Evolutionary conservation across 2,797 vertebrate species (phyloP).

Genomic region (Macrochelys suwanniensis): DNA sequence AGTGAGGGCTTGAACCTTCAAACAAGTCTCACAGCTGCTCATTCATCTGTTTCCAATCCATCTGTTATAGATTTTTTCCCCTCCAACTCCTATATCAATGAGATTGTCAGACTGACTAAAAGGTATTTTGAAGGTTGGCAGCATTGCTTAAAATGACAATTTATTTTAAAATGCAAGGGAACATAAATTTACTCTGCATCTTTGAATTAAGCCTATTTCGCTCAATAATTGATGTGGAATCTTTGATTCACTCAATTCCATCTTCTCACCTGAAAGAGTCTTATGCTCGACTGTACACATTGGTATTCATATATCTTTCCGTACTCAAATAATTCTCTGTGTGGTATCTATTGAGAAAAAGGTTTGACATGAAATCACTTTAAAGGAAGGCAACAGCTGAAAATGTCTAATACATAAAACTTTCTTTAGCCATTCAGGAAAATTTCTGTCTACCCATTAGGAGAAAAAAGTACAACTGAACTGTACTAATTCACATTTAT

Average conservation of each 20-base stretch:
- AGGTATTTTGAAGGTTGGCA: background rate
- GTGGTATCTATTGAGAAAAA: background rate
- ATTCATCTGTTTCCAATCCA: background rate
- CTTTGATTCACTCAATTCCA: background rate
- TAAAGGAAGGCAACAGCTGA: background rate
- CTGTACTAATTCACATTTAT: too few species aligned
- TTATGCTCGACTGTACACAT: accelerated
- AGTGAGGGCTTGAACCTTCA: background rate
- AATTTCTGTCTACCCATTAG: background rate
- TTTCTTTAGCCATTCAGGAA: background rate
- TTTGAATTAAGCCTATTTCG: background rate
- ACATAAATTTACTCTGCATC: background rate
- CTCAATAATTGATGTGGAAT: background rate
- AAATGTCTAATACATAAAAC: background rate
- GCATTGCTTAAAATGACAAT: background rate
- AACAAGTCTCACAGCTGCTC: background rate
- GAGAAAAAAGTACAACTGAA: background rate
- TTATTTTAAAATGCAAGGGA: background rate
- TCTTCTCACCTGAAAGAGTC: background rate
- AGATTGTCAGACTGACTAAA: background rate
- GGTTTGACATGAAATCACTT: background rate
- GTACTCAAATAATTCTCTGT: background rate
- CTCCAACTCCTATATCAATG: background rate
- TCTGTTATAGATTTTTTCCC: background rate
- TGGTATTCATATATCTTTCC: background rate